These are phyloP conservation scores for Graphium colonna DNA, from an alignment of 2,888 invertebrate species.

Conservation along the genomic window DNA sequence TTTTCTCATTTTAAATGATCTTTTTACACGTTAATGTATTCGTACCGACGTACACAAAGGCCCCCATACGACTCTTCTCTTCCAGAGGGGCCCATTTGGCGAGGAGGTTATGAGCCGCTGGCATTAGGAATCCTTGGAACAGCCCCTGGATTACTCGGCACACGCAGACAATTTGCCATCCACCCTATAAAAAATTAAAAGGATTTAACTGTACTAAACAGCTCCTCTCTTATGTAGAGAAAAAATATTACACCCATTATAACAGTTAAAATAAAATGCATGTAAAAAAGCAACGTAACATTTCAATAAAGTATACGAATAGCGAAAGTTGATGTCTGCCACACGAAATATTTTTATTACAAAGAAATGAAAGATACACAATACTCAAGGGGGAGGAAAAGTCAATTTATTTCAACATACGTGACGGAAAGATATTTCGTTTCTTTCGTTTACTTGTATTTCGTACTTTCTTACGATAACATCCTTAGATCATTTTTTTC, in stretches of 20 bases:
- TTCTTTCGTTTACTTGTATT: too few relatives aligned
- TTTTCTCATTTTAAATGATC: too few relatives aligned
- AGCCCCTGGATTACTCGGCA: conserved; percentile 85
- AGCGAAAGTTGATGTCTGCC: background rate
- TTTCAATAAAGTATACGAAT: background rate
- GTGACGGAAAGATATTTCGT: too few relatives aligned
- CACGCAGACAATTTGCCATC: conserved; percentile 80
- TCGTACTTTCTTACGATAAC: too few relatives aligned
- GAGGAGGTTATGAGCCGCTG: conserved; percentile 81
- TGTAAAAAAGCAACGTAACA: background rate
- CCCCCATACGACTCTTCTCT: conserved; percentile 71
- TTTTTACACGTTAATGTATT: background rate
- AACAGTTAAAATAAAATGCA: background rate
- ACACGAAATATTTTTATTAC: too few relatives aligned
- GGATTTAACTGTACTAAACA: background rate
- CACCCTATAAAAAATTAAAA: conserved; percentile 54
- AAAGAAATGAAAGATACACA: too few relatives aligned
- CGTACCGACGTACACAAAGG: conserved; percentile 68
- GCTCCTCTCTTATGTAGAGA: background rate
- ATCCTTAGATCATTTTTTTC: too few relatives aligned
- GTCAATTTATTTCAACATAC: too few relatives aligned
- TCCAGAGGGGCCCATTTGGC: conserved; percentile 81
- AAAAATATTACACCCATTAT: background rate
- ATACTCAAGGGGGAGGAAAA: too few relatives aligned
- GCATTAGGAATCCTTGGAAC: conserved; percentile 82